phyloP scores from a whole-genome alignment of 2,888 invertebrate genomes.

The Rhagonycha fulva region DNA sequence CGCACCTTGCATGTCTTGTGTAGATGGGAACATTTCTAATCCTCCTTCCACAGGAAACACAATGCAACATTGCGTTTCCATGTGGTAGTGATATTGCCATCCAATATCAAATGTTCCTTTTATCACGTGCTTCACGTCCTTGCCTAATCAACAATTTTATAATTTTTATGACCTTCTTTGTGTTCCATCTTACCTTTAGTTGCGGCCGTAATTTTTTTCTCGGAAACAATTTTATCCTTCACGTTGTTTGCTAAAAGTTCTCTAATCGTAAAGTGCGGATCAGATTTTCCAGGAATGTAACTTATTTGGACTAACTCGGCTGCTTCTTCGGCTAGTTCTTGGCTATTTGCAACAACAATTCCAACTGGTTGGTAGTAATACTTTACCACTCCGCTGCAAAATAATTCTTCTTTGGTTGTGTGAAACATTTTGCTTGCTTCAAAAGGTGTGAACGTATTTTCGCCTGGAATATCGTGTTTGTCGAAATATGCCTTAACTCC shows the following conservation, averaged over 20 bases:
- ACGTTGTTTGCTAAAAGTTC: conserved; percentile 57
- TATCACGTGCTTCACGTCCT: conserved; percentile 47
- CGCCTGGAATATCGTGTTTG: conserved; percentile 71
- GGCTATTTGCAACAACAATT: conserved; percentile 67
- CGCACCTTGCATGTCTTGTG: conserved; percentile 67
- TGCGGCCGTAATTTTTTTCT: conserved; percentile 45
- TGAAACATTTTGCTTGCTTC: conserved; percentile 30
- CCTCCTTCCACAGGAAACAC: conserved; percentile 70
- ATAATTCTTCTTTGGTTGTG: conserved; percentile 54
- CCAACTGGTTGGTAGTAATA: conserved; percentile 76
- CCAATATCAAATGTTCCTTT: conserved; percentile 63
- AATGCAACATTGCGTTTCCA: conserved; percentile 74
- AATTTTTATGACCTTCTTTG: background rate
- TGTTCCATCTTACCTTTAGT: conserved; percentile 36
- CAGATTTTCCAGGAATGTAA: conserved; percentile 56
- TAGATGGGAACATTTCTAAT: conserved; percentile 64
- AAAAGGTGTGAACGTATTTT: conserved; percentile 60
- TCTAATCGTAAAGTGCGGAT: conserved; percentile 51
- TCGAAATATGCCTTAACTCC: conserved; percentile 68
- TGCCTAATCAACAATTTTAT: conserved; percentile 24
- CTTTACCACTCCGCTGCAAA: conserved; percentile 57
- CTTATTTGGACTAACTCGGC: conserved; percentile 60
- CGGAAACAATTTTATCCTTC: conserved; percentile 53
- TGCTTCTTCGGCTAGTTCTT: conserved; percentile 62
- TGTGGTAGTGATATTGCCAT: conserved; percentile 75